These are phyloP conservation scores for Mythimna albipuncta DNA, from an alignment of 2,888 invertebrate species.

Conservation along the genomic window DNA sequence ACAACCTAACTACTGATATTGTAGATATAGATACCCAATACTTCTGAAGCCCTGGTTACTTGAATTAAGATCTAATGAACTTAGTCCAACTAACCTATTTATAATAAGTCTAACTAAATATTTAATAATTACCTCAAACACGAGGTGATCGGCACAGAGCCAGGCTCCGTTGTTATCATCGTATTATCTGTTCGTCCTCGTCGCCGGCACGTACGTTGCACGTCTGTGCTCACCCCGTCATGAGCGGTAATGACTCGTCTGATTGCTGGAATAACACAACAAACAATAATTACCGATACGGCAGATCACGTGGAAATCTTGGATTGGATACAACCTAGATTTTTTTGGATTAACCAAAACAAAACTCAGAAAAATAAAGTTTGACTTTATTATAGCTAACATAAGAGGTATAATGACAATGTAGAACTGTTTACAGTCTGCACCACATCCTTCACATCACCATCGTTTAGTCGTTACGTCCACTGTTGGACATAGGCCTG, in stretches of 20 bases:
- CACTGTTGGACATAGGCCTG: no score
- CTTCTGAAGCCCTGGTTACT: no score
- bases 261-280: constrained; percentile 32
- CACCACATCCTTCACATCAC: no score
- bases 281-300: constrained; percentile 25
- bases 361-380: background rate
- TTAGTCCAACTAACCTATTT: no score
- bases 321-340: background rate
- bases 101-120: background rate
- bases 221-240: constrained; percentile 31
- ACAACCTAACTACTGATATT: no score
- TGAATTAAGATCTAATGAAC: no score
- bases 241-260: constrained; percentile 55
- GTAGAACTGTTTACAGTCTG: background rate
- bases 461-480: no score
- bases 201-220: constrained; percentile 47
- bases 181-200: constrained; percentile 43
- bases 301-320: background rate
- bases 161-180: constrained; percentile 29
- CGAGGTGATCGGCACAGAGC: constrained; percentile 36
- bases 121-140: constrained; percentile 6
- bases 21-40: no score
- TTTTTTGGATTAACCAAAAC: background rate
- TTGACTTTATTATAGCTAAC: background rate
- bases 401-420: background rate